Base-by-base conservation (phyloP, 2,888 invertebrate genomes). In the Orthosia gothica region DNA sequence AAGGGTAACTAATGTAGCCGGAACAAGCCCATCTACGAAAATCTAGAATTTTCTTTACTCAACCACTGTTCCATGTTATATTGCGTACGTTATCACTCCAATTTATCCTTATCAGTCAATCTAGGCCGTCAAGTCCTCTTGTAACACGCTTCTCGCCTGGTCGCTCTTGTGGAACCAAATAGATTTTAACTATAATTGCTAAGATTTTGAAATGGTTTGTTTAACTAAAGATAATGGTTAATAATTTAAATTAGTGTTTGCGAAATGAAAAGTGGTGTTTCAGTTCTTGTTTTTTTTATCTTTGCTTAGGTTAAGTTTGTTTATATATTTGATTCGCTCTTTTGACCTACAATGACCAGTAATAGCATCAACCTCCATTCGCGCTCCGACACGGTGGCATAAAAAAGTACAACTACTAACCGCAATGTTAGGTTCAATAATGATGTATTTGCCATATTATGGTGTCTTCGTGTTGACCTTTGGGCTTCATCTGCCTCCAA, bases 61-160 rank as follows among this genome's bases (percentile, higher is more conserved):
- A 63, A 40, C 55, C 26, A 63, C 18, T 52, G 40, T 76, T 64
- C 12, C 65, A 40, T 58, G 26, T 75, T 40, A 68, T 64, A 76
- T 71, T 82, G 63, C 67, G 49, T 63, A 26, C n/a, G 67, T 83
- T 83, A 83, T 74, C 80, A 80, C 68, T 85, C 75, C 89, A 90
- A 89, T 89, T 89, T 83, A 84, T 73, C 88, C 88, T 93, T 93
- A 93, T 93, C 93, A 84, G 84, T 45, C 11, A 78, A 92, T 91
- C 91, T 93, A 91, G 92, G 92, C 81, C 92, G 89, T 79, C 91
- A 88, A 85, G 88, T 90, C 82, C 80, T 86, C 73, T 80, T 77
- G 73, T 65, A 79, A 78, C 63, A 71, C 72, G 70, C 72, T 83
- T 81, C 79, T 75, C 85, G 82, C 86, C 81, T 77, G 78, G 83